phyloP scores from a whole-genome alignment of 1,140 invertebrate species.

The Tetraneura akinire region DNA sequence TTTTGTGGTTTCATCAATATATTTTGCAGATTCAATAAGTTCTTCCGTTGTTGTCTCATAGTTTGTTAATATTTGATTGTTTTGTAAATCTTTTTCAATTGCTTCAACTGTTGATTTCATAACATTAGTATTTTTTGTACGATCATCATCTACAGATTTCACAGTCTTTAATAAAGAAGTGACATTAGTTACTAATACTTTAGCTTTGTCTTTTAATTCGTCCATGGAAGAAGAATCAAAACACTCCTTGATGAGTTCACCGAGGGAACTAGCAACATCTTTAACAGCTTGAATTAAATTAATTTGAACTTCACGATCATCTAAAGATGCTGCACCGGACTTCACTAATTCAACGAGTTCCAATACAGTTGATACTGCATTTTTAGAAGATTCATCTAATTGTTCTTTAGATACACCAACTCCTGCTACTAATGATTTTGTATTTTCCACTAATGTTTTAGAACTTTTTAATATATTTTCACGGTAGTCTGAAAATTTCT shows the following conservation, averaged over 20 bases:
- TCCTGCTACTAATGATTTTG: conserved; percentile 92
- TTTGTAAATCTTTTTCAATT: conserved; percentile 75
- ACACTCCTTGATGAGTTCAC: conserved; percentile 86
- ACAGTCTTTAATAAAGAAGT: conserved; percentile 97
- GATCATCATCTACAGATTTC: conserved; percentile 98
- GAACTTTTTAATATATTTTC: conserved; percentile 98
- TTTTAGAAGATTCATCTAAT: conserved; percentile 92
- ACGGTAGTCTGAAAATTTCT: conserved; percentile 87
- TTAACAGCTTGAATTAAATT: conserved; percentile 97
- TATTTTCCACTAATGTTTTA: conserved; percentile 98
- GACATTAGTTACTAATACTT: conserved; percentile 99
- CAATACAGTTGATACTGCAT: conserved; percentile 94
- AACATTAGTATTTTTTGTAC: conserved; percentile 92
- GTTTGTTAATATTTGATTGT: conserved; percentile 84
- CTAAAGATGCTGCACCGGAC: conserved; percentile 89
- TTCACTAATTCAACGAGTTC: conserved; percentile 97
- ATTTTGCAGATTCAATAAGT: conserved; percentile 88
- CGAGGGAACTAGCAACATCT: conserved; percentile 94
- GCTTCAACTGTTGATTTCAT: conserved; percentile 97
- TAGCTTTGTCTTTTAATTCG: conserved; percentile 96
- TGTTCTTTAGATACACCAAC: conserved; percentile 96
- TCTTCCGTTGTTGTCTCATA: conserved; percentile 83
- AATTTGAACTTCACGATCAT: conserved; percentile 95
- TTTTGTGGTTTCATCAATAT: conserved; percentile 89
- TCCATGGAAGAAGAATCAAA: conserved; percentile 94